Base-by-base conservation (phyloP, 2,113 vertebrate genomes). In the Catagonus wagneri region DNA sequence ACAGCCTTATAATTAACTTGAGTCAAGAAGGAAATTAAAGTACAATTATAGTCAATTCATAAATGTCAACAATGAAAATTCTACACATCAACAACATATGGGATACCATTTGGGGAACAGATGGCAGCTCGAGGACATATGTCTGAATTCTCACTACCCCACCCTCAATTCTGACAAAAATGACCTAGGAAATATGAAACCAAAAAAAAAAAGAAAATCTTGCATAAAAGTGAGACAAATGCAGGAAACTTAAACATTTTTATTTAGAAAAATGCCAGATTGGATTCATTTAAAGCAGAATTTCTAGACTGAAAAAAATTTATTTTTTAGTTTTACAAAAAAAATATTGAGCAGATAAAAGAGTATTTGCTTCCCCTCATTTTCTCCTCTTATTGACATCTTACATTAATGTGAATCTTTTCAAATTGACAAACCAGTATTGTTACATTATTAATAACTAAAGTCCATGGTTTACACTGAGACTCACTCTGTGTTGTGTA, bases 31-130 rank as follows among this genome's bases (percentile, higher is more conserved):
- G 93, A 97, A 97, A 97, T 96, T 95, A 97, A 95, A 97, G 93
- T 97, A 97, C 68, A 98, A 96, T 97, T 97, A 97, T 93, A 97
- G 95, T 96, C 89, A 65, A 98, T 97, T 97, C 93, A 72, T 97
- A 97, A 98, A 97, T 96, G 96, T 97, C 97, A 98, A 97, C 97
- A 97, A 97, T 91, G 95, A 95, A 90, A 89, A 93, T 83, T 89
- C 95, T 83, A 92, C 78, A 95, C 22, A 34, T 92, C 97, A 97
- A 98, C 96, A 98, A 91, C 97, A 97, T 97, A 98, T 97, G 97
- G 97, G 94, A 25, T 23, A 10, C 63, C 96, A 94, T 91, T 97
- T 72, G 69, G 78, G 76, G 74, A 92, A 71, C 97, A 97, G 97
- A 96, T 83, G 97, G 89, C 54, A 93, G 83, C 22, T 25, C 52